Evolutionary conservation across 2,888 invertebrate species (phyloP).

Genomic region (Drosophila infuscata): DNA sequence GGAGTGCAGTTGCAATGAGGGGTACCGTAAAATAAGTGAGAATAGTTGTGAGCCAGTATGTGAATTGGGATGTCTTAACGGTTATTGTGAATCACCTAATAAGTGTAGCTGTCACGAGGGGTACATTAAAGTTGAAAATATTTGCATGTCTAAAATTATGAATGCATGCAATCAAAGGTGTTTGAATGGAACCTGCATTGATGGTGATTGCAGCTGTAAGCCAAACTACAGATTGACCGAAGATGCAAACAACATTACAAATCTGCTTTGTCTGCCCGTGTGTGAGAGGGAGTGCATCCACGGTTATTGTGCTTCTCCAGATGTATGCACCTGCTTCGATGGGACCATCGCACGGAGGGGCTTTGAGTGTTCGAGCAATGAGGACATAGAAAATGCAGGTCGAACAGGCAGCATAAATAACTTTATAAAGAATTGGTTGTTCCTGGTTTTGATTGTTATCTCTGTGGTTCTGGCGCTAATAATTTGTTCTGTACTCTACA

Average conservation of each 20-base stretch:
- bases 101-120: constrained; percentile 35
- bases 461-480: constrained; percentile 33
- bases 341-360: constrained; percentile 32
- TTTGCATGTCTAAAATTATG: constrained; percentile 11
- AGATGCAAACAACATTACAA: constrained; percentile 1
- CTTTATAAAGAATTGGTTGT: constrained; percentile 19
- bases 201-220: constrained; percentile 39
- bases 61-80: constrained; percentile 13
- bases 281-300: constrained; percentile 44
- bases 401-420: constrained; percentile 1
- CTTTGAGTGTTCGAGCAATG: constrained; percentile 15
- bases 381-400: background rate
- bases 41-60: constrained; percentile 34
- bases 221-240: constrained; percentile 33
- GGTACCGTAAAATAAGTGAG: constrained; percentile 6
- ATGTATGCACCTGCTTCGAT: constrained; percentile 45
- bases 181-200: constrained; percentile 56
- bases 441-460: constrained; percentile 26
- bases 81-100: constrained; percentile 31
- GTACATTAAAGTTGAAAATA: constrained; percentile 2
- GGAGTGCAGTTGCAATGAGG: constrained; percentile 25
- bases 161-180: constrained; percentile 36
- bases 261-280: constrained; percentile 49
- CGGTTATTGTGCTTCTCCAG: constrained; percentile 54
- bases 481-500: constrained; percentile 45